Conservation (phyloP, 2,113 vertebrate genomes). For the Carlito syrichta region DNA sequence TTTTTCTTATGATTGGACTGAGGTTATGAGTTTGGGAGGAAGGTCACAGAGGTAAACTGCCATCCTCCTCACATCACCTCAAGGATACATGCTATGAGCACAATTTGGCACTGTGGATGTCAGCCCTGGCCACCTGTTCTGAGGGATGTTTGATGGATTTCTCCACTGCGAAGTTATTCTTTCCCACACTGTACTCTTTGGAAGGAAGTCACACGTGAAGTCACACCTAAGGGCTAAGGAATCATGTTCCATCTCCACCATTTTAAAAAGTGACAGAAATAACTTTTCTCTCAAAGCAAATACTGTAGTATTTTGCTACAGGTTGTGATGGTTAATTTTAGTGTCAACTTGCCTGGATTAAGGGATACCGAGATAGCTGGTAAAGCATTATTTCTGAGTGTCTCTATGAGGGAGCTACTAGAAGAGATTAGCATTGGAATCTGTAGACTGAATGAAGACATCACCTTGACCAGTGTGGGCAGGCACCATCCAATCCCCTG, state of each 20-base stretch:
- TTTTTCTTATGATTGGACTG: not conserved
- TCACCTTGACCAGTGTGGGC: rapidly evolving
- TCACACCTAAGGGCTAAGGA: not conserved
- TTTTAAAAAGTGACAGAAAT: not conserved
- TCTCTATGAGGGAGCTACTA: not conserved
- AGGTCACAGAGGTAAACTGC: not conserved
- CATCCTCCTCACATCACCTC: not conserved
- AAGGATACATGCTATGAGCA: not conserved
- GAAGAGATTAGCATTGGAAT: not conserved
- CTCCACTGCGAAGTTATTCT: not conserved
- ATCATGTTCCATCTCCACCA: not conserved
- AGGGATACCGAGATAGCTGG: not conserved
- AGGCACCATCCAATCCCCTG: too few relatives aligned
- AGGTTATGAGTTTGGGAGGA: not conserved
- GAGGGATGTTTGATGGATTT: not conserved
- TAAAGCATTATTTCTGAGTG: not conserved
- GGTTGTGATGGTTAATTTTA: not conserved
- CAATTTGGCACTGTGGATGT: too few relatives aligned
- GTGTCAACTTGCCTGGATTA: not conserved
- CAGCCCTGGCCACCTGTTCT: not conserved
- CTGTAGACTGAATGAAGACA: not conserved
- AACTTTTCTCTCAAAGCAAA: not conserved
- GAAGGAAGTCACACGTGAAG: not conserved
- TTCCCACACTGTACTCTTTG: not conserved
- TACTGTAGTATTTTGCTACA: not conserved